These are phyloP conservation scores for Apodemia duryi DNA, from an alignment of 2,888 invertebrate genomes.

Conservation along the genomic window DNA sequence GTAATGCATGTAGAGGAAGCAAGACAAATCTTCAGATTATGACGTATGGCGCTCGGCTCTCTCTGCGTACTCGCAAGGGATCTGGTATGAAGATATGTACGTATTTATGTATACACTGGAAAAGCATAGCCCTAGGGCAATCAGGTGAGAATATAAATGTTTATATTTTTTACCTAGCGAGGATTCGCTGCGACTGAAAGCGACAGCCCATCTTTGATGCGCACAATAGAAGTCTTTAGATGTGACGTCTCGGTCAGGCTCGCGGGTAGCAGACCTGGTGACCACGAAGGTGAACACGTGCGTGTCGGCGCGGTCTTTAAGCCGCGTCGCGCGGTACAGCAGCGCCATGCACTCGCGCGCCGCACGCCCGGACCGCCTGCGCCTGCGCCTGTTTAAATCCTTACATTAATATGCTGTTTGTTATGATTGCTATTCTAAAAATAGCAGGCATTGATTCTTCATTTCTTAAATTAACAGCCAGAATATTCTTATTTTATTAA, in stretches of 20 bases:
- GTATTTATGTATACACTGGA: no score
- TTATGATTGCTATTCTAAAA: no score
- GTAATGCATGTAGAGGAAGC: no score
- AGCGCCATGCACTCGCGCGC: constrained; percentile 84
- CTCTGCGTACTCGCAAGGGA: no score
- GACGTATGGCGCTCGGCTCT: no score
- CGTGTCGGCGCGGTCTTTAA: constrained; percentile 89
- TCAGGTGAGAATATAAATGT: not conserved
- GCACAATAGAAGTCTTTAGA: constrained; percentile 91
- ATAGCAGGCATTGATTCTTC: no score
- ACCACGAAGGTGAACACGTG: constrained; percentile 92
- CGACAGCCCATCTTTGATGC: constrained; percentile 90
- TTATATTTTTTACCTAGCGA: constrained; percentile 66
- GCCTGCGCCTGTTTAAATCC: constrained; percentile 43
- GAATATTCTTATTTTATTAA: no score
- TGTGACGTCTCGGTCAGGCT: constrained; percentile 88
- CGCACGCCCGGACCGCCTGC: constrained; percentile 67
- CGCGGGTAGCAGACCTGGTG: constrained; percentile 86
- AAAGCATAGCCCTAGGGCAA: no score
- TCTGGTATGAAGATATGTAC: no score
- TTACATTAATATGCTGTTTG: no score
- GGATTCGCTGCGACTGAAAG: constrained; percentile 87
- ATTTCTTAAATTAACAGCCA: no score
- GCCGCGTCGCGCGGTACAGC: constrained; percentile 89
- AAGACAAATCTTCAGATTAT: no score